Evolutionary conservation across 2,113 vertebrate species (phyloP).

Genomic region (Eulemur rufifrons): DNA sequence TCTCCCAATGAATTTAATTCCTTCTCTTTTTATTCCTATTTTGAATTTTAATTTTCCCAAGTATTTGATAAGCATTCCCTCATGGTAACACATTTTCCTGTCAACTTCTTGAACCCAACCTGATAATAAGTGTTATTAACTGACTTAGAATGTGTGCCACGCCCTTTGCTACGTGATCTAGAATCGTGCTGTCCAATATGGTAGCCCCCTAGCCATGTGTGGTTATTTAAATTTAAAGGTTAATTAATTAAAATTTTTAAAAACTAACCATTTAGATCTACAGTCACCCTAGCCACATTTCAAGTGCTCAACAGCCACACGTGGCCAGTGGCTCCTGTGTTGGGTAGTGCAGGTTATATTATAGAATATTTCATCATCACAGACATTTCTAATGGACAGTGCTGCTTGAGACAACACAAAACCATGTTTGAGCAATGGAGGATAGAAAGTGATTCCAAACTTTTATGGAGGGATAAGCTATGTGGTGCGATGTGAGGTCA

Average conservation of each 20-base stretch:
- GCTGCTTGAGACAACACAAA: not conserved
- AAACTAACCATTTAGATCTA: not conserved
- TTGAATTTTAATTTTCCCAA: slow-evolving; percentile 43
- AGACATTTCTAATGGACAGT: not conserved
- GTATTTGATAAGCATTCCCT: not conserved
- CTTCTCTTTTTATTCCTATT: slow-evolving; percentile 20
- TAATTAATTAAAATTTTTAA: not conserved
- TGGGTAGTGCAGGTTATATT: not conserved
- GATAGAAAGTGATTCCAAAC: not conserved
- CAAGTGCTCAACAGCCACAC: not conserved
- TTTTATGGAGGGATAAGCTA: not conserved
- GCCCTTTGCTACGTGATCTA: not conserved
- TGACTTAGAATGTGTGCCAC: not conserved
- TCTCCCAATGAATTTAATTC: slow-evolving; percentile 20
- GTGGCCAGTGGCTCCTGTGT: not conserved
- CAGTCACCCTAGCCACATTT: not conserved
- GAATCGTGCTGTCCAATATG: not conserved
- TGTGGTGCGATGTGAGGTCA: not conserved
- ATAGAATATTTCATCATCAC: not conserved
- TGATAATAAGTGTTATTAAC: not conserved
- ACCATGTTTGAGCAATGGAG: not conserved
- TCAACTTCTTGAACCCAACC: not conserved
- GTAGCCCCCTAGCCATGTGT: not conserved
- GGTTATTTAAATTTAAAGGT: not conserved
- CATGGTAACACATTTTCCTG: not conserved